Evolutionary conservation across 1,140 invertebrate species (phyloP), one percentile per base, ranked within the genome.

Genomic region (Camponotus pennsylvanicus): DNA sequence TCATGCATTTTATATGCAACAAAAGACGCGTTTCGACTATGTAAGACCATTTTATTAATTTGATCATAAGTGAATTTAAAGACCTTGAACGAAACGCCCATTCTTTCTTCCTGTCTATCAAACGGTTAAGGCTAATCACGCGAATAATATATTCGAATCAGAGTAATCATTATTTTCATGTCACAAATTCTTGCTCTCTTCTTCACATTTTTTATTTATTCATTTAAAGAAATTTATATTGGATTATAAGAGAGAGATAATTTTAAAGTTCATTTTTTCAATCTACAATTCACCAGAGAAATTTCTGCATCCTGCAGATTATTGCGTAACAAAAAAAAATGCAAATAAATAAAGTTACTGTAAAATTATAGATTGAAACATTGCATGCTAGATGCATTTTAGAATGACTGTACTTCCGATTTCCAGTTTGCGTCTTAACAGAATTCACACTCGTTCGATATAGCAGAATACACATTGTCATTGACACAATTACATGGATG

Each of bases 401-500:
- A 27, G 27, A 27, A 27, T 27, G 27, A 27, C 1, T 27, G 27
- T 1, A 27, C 27, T 27, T 27, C 27, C 5, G 13, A 27, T 45
- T 21, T 69, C n/a, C 37, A 11, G 3, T 27, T 69, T 21, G n/a
- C 40, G 66, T n/a, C 6, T 9, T 15, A 11, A 21, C 9, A 4
- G 3, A 69, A 45, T 8, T 0, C 21, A 67, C 18, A 4, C 5
- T 32, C 6, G 6, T 63, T 27, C 21, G 59, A 2, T 63, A 6
- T 13, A 32, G 21, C 11, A 61, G 21, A 63, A 63, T 63, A 61
- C 11, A 63, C 55, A 18, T 49, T 52, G 15, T 18, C 49, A 75
- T 86, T 5, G 7, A 9, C 52, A 45, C 69, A 73, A 83, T 83
- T 86, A 83, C 37, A 75, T 27, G 57, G 27, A 83, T 67, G 27